Evolutionary conservation across 2,888 invertebrate genomes (phyloP).

Genomic region (Ashinkailepas kermadecensis): DNA sequence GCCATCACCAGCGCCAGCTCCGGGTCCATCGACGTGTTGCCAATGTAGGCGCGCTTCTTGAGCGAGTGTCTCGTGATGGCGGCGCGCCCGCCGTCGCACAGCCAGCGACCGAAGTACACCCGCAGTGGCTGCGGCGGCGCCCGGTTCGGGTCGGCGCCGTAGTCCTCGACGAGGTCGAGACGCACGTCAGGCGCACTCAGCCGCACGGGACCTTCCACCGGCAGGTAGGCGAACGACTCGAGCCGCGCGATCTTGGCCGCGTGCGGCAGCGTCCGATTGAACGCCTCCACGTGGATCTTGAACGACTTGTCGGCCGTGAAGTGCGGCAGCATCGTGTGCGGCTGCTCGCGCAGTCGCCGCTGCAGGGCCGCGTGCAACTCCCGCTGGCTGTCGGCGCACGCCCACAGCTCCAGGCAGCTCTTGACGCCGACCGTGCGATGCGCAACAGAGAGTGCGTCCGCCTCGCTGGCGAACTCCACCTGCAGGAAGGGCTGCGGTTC

Average conservation of each 20-base stretch:
- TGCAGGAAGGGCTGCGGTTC: constrained; percentile 62
- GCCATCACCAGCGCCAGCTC: constrained; percentile 90
- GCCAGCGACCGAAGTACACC: constrained; percentile 47
- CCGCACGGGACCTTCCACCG: constrained; percentile 69
- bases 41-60: constrained; percentile 87
- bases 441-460: constrained; percentile 60
- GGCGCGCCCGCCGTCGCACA: constrained; percentile 75
- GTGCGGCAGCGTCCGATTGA: constrained; percentile 74
- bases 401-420: constrained; percentile 74
- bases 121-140: constrained; percentile 48
- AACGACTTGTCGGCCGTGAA: constrained; percentile 51
- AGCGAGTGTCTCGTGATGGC: constrained; percentile 71
- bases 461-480: constrained; percentile 65
- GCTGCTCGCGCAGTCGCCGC: neutral
- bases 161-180: constrained; percentile 79
- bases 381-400: constrained; percentile 51
- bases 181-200: constrained; percentile 70
- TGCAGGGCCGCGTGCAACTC: constrained; percentile 49
- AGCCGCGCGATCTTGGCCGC: constrained; percentile 75
- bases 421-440: constrained; percentile 69
- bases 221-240: constrained; percentile 67
- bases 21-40: constrained; percentile 98
- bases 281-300: constrained; percentile 79
- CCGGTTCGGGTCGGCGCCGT: constrained; percentile 67
- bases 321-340: no score